These are phyloP conservation scores for Lepus townsendii DNA, from an alignment of 2,797 vertebrate genomes.

Conservation along the genomic window DNA sequence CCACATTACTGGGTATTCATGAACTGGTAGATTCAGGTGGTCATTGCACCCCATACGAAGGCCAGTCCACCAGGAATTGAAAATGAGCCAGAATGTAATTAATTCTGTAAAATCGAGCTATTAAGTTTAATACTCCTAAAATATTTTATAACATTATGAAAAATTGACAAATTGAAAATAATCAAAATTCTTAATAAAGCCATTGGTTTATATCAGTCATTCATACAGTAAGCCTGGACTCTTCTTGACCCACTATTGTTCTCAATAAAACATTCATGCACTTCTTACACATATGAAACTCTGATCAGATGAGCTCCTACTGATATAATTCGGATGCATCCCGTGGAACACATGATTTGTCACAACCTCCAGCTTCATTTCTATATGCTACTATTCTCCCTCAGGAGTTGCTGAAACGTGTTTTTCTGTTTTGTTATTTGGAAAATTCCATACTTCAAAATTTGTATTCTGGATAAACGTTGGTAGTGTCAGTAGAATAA, in stretches of 20 bases:
- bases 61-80: background rate
- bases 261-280: background rate
- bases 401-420: background rate
- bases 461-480: conserved; percentile 30
- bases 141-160: background rate
- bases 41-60: background rate
- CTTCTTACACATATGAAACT: background rate
- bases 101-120: background rate
- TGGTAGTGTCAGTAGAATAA: background rate
- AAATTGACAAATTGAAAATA: background rate
- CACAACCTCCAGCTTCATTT: background rate
- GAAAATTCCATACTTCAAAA: background rate
- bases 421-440: conserved; percentile 23
- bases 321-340: background rate
- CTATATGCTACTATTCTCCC: background rate
- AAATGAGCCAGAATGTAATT: background rate
- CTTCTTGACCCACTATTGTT: background rate
- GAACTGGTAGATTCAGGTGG: background rate
- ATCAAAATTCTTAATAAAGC: background rate
- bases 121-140: conserved; percentile 51
- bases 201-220: background rate
- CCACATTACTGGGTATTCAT: background rate
- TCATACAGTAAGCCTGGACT: background rate
- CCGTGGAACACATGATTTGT: conserved; percentile 37
- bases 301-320: background rate